phyloP scores from a whole-genome alignment of 2,888 invertebrate genomes.

The Drosophila nigritarsus region DNA sequence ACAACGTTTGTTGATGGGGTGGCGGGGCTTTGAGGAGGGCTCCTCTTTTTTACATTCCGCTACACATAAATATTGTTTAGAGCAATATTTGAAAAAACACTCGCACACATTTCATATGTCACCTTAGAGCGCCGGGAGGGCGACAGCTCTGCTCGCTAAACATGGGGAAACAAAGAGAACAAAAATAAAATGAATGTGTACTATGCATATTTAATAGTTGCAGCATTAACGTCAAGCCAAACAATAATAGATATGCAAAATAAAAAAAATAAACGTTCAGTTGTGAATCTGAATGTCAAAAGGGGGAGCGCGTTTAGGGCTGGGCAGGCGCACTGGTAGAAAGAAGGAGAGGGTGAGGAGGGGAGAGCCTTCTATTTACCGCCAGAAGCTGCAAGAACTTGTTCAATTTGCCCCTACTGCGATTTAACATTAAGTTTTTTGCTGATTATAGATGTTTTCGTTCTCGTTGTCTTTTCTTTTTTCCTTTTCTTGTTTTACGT shows the following conservation, averaged over 20 bases:
- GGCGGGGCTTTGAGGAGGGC: slow-evolving; percentile 8
- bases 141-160: slow-evolving; percentile 38
- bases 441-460: slow-evolving; percentile 51
- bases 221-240: slow-evolving; percentile 51
- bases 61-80: slow-evolving; percentile 59
- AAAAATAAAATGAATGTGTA: slow-evolving; percentile 70
- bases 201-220: slow-evolving; percentile 74
- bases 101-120: slow-evolving; percentile 35
- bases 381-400: slow-evolving; percentile 84
- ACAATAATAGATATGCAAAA: slow-evolving; percentile 67
- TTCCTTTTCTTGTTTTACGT: slow-evolving; percentile 60
- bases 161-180: slow-evolving; percentile 34
- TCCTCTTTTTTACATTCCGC: slow-evolving; percentile 29
- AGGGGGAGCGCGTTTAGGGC: slow-evolving; percentile 65
- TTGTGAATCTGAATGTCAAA: slow-evolving; percentile 53
- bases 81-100: slow-evolving; percentile 39
- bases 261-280: slow-evolving; percentile 37
- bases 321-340: slow-evolving; percentile 26
- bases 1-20: slow-evolving; percentile 40
- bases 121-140: slow-evolving; percentile 36
- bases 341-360: neutral
- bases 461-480: slow-evolving; percentile 14
- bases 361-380: slow-evolving; percentile 73
- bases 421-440: slow-evolving; percentile 83
- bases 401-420: slow-evolving; percentile 83